Conservation (phyloP, 2,797 vertebrate species). For the Sternotherus odoratus region DNA sequence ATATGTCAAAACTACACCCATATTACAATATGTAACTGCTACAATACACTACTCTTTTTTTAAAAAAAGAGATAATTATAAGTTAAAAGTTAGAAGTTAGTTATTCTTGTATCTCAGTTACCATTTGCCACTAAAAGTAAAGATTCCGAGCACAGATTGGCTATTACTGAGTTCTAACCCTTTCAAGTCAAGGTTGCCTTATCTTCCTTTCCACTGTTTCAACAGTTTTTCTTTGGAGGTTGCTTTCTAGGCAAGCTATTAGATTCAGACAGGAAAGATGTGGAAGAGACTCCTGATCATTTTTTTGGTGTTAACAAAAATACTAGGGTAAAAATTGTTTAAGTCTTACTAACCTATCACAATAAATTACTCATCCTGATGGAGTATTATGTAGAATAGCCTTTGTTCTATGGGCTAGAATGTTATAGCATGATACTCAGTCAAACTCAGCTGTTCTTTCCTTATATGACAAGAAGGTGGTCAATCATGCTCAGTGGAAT, state of each 20-base stretch:
- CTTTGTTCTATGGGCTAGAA: not conserved
- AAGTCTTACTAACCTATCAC: not conserved
- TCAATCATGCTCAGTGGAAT: not conserved
- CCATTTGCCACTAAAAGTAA: not conserved
- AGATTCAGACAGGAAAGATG: not conserved
- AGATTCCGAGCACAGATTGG: not conserved
- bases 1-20: accelerated
- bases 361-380: not conserved
- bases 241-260: not conserved
- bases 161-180: not conserved
- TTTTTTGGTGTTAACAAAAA: not conserved
- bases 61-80: not conserved
- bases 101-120: not conserved
- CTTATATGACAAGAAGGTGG: not conserved
- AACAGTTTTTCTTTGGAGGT: not conserved
- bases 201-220: not conserved
- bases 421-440: not conserved
- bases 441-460: not conserved
- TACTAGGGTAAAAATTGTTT: not conserved
- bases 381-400: not conserved
- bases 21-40: not conserved
- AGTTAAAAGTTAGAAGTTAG: not conserved
- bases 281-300: not conserved
- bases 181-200: not conserved
- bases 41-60: not conserved